phyloP scores from a whole-genome alignment of 2,888 invertebrate genomes.

The Acronicta aceris region DNA sequence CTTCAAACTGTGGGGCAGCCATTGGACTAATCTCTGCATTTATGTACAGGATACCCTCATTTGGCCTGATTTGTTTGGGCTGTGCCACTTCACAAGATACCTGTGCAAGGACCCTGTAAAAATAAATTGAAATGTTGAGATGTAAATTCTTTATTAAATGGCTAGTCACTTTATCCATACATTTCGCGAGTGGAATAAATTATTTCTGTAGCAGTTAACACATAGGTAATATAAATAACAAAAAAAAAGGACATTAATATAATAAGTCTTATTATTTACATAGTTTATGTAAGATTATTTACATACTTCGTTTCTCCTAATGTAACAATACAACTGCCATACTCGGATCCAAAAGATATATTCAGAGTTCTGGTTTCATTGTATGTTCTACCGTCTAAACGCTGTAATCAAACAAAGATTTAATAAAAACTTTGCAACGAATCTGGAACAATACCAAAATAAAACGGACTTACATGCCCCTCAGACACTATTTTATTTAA shows the following conservation, averaged over 20 bases:
- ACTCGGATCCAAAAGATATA: slow-evolving; percentile 94
- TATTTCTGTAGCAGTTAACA: no score
- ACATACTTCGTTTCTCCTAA: slow-evolving; percentile 94
- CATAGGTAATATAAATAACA: no score
- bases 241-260: neutral
- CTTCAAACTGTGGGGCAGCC: slow-evolving; percentile 95
- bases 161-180: neutral
- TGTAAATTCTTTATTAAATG: no score
- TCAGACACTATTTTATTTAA: slow-evolving; percentile 90
- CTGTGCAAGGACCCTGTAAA: slow-evolving; percentile 94
- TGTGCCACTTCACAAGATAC: slow-evolving; percentile 96
- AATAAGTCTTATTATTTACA: neutral
- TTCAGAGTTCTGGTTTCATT: slow-evolving; percentile 92
- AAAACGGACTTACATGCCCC: slow-evolving; percentile 88
- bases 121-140: no score
- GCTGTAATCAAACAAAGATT: slow-evolving; percentile 82
- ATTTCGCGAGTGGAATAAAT: neutral
- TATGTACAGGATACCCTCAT: slow-evolving; percentile 95
- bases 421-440: slow-evolving; percentile 8
- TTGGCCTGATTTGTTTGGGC: slow-evolving; percentile 95
- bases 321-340: slow-evolving; percentile 94
- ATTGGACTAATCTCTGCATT: slow-evolving; percentile 96
- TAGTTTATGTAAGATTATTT: neutral
- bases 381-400: slow-evolving; percentile 94
- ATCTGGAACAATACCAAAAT: neutral